Conservation (phyloP, 2,888 invertebrate species). For the Eristalis arbustorum region DNA sequence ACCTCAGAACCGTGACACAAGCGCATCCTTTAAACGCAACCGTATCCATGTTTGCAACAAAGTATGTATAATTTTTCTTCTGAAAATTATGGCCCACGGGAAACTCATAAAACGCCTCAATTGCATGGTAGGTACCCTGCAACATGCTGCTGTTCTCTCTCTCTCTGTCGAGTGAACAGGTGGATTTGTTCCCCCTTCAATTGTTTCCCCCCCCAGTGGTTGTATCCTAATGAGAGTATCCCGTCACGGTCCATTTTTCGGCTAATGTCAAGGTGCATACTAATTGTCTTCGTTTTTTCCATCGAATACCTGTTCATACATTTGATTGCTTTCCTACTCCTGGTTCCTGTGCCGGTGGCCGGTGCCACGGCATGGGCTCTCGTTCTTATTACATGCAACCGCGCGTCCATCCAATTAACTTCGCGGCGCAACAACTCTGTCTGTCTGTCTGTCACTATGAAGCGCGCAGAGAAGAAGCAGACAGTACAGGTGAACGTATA, state of each 20-base stretch:
- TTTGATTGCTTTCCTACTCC: conserved; percentile 34
- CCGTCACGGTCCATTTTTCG: conserved; percentile 66
- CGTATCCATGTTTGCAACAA: conserved; percentile 41
- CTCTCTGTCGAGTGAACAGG: conserved; percentile 43
- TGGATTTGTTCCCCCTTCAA: conserved; percentile 53
- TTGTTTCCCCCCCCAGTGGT: neutral
- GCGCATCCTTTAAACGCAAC: conserved; percentile 33
- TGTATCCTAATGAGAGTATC: conserved; percentile 58
- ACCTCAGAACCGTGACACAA: neutral
- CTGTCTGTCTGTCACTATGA: conserved; percentile 43
- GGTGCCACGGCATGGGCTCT: too few species aligned
- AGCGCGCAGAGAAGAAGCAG: neutral
- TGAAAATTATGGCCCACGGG: conserved; percentile 56
- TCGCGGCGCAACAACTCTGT: conserved; percentile 26
- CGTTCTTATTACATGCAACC: neutral
- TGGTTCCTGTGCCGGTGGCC: too few species aligned
- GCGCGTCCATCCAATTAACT: conserved; percentile 48
- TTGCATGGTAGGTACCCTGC: conserved; percentile 8
- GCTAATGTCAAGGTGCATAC: conserved; percentile 69
- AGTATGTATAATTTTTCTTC: conserved; percentile 19
- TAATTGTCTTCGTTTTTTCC: conserved; percentile 56
- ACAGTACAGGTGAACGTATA: neutral
- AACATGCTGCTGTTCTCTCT: too few species aligned
- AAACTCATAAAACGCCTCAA: conserved; percentile 45
- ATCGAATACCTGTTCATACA: conserved; percentile 51